A percentile compares a stretch with the other conserved stretches of the same genome.
Evolutionary conservation across 2,888 invertebrate species (phyloP).

Genomic region (Melinaea marsaeus): DNA sequence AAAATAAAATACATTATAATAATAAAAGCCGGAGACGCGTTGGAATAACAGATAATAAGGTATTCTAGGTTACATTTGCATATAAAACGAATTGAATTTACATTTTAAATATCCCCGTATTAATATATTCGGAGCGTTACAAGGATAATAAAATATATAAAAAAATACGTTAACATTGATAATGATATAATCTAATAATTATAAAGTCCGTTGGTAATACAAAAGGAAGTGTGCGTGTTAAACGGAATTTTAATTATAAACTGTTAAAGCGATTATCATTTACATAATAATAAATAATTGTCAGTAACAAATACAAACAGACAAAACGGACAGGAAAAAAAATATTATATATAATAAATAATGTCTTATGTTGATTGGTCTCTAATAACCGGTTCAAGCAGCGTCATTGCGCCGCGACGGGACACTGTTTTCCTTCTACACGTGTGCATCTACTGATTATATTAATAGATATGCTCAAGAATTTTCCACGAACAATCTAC

Average conservation of each 20-base stretch:
- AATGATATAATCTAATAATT: constrained; percentile 34
- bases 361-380: neutral
- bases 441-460: constrained; percentile 2
- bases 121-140: constrained; percentile 10
- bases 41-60: neutral
- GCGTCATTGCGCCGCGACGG: constrained; percentile 31
- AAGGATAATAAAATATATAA: constrained; percentile 16
- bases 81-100: constrained; percentile 17
- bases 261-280: constrained; percentile 63
- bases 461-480: constrained; percentile 2
- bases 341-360: neutral
- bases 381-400: neutral
- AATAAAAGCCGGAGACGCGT: constrained; percentile 2
- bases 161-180: constrained; percentile 24
- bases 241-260: constrained; percentile 69
- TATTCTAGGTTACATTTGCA: constrained; percentile 16
- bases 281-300: constrained; percentile 71
- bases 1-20: constrained; percentile 6
- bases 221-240: constrained; percentile 51
- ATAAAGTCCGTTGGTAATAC: constrained; percentile 38
- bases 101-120: constrained; percentile 15
- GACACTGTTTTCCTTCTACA: constrained; percentile 22
- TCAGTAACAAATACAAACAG: constrained; percentile 62
- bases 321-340: constrained; percentile 35
- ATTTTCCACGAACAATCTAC: constrained; percentile 6